phyloP scores from a whole-genome alignment of 2,888 invertebrate genomes.

The Adelognathus sp. region DNA sequence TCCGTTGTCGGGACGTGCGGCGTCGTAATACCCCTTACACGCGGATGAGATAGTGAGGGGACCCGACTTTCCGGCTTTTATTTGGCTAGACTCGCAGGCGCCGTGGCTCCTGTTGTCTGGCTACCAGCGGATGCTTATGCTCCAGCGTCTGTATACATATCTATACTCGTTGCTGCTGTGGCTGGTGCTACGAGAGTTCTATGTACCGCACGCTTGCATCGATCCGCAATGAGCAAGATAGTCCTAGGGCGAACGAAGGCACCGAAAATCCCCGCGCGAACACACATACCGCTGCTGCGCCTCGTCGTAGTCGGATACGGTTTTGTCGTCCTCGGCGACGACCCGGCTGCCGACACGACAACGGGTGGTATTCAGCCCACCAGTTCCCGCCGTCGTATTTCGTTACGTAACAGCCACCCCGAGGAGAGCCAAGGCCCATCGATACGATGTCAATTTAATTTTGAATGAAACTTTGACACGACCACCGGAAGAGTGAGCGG shows the following conservation, averaged over 20 bases:
- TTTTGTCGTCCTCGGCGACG: conserved; percentile 43
- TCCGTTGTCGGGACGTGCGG: conserved; percentile 12
- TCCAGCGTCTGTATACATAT: not conserved
- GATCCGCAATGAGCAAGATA: conserved; percentile 39
- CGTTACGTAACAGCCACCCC: conserved; percentile 43
- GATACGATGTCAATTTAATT: conserved; percentile 53
- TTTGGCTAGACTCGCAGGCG: conserved; percentile 78
- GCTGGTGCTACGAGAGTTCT: not conserved
- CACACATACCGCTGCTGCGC: not conserved
- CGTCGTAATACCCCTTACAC: conserved; percentile 46
- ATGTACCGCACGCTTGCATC: conserved; percentile 25
- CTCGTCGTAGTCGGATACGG: conserved; percentile 42
- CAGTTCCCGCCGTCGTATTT: conserved; percentile 34
- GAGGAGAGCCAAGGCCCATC: conserved; percentile 6
- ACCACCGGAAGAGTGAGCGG: not conserved
- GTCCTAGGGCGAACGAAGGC: conserved; percentile 40
- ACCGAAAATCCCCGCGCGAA: conserved; percentile 25
- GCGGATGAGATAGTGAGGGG: conserved; percentile 5
- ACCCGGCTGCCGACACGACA: conserved; percentile 36
- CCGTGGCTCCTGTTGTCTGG: conserved; percentile 70
- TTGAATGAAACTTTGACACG: conserved; percentile 28
- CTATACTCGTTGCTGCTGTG: not conserved
- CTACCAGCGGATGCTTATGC: conserved; percentile 32
- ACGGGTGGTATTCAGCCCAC: not conserved
- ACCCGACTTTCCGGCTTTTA: conserved; percentile 71